Evolutionary conservation across 2,113 vertebrate genomes (phyloP).

Genomic region (Takifugu bimaculatus): DNA sequence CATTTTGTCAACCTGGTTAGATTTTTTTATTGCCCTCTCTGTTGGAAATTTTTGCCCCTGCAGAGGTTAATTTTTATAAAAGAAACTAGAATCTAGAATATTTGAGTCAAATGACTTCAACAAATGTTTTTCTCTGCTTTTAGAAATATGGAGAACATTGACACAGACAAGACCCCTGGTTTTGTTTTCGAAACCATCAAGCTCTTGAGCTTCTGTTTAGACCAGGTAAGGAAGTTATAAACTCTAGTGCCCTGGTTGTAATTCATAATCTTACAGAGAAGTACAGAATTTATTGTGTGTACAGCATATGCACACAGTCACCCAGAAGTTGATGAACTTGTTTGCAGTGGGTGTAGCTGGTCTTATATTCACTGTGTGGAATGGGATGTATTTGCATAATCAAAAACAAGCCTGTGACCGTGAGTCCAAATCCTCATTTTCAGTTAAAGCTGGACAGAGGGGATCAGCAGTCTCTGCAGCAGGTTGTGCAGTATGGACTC

Average conservation of each 20-base stretch:
- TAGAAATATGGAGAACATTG: constrained; percentile 88
- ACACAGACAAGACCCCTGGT: constrained; percentile 77
- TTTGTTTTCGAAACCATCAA: constrained; percentile 82
- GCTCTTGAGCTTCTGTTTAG: constrained; percentile 76
- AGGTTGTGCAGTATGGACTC: constrained; percentile 78
- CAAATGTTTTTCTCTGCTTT: constrained; percentile 18
- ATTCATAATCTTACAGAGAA: constrained; percentile 5
- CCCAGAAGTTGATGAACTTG: constrained; percentile 39
- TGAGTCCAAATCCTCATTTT: too few species aligned
- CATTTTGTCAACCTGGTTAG: too few species aligned
- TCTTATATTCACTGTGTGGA: constrained; percentile 20
- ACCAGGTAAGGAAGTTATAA: constrained; percentile 74
- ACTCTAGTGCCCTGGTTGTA: constrained; percentile 2
- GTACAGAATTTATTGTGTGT: constrained; percentile 14
- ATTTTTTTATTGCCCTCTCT: too few species aligned
- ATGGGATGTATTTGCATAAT: constrained; percentile 23
- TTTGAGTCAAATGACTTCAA: too few species aligned
- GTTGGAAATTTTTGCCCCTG: too few species aligned
- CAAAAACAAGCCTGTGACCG: constrained; percentile 1
- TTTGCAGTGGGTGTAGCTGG: constrained; percentile 37
- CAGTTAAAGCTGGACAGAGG: constrained; percentile 78
- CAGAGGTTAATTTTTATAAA: too few species aligned
- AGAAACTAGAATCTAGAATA: too few species aligned
- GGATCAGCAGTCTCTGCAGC: constrained; percentile 70
- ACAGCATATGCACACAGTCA: constrained; percentile 14